Percentiles rank a stretch among this genome's conserved stretches.
phyloP scores from a whole-genome alignment of 37 sponge, comb jelly and placozoan genomes.

The Cladorhizidae sp. region DNA sequence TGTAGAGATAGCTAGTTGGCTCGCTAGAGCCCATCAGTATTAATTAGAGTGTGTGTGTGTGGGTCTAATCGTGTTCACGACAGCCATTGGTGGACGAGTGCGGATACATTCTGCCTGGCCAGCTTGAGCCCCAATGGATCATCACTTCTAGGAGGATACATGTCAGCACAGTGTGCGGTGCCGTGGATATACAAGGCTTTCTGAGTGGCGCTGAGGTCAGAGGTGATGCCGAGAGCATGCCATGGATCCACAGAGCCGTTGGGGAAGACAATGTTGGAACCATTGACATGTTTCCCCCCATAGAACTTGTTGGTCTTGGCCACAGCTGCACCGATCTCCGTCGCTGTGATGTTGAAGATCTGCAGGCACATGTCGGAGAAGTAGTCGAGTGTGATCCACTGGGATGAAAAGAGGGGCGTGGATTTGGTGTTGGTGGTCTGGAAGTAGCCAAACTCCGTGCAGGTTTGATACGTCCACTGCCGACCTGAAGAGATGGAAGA shows the following conservation, averaged over 20 bases:
- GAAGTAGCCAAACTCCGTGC: slow-evolving; percentile 89
- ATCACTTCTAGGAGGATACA: slow-evolving; percentile 73
- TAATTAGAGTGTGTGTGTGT: background rate
- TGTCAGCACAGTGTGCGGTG: slow-evolving; percentile 96
- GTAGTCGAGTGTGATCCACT: slow-evolving; percentile 54
- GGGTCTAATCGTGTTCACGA: background rate
- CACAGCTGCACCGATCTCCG: slow-evolving; percentile 16
- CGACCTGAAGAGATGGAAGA: slow-evolving; percentile 39
- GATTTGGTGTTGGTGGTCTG: slow-evolving; percentile 77
- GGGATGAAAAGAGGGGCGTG: slow-evolving; percentile 64
- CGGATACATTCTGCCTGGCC: slow-evolving; percentile 46
- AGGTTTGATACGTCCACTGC: slow-evolving; percentile 88
- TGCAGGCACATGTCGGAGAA: slow-evolving; percentile 56
- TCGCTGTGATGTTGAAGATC: slow-evolving; percentile 47
- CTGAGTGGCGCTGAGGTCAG: background rate
- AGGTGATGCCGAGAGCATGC: slow-evolving; percentile 78
- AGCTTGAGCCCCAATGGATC: slow-evolving; percentile 45
- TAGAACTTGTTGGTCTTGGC: slow-evolving; percentile 67
- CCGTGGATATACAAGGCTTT: slow-evolving; percentile 76
- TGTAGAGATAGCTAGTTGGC: too few species aligned
- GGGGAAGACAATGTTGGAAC: slow-evolving; percentile 86
- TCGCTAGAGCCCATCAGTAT: background rate
- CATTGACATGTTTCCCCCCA: slow-evolving; percentile 58
- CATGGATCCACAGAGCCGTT: slow-evolving; percentile 94
- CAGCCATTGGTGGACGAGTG: slow-evolving; percentile 31